phyloP scores from a whole-genome alignment of 2,888 invertebrate genomes.

The Hofmannophila pseudospretella region DNA sequence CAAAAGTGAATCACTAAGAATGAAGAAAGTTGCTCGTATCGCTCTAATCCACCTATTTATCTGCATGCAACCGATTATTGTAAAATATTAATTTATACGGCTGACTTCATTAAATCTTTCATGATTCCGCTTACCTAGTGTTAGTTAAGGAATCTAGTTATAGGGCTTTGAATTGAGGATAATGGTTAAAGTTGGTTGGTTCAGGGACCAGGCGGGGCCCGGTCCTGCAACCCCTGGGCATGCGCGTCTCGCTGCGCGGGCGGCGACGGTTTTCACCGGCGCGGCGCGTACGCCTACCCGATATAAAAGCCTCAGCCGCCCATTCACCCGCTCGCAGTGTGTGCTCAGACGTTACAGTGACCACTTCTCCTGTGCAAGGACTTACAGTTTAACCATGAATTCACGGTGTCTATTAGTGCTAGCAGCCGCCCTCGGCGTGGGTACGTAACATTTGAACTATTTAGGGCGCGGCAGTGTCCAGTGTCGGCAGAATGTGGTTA shows the following conservation, averaged over 20 bases:
- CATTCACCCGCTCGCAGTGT: constrained; percentile 77
- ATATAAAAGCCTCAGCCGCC: constrained; percentile 73
- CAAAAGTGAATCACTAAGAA: constrained; percentile 3
- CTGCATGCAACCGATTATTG: constrained; percentile 7
- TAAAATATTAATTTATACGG: background rate
- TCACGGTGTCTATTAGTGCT: constrained; percentile 78
- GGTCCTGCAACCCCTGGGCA: constrained; percentile 18
- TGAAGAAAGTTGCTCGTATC: constrained; percentile 3
- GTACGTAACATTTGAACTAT: constrained; percentile 79
- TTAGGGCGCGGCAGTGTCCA: constrained; percentile 49
- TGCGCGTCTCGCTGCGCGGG: constrained; percentile 33
- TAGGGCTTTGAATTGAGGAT: too few relatives aligned
- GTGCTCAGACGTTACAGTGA: constrained; percentile 75
- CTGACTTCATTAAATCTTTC: too few relatives aligned
- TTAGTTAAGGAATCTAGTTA: too few relatives aligned
- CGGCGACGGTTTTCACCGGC: constrained; percentile 63
- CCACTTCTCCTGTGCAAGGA: constrained; percentile 69
- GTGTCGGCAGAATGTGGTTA: constrained; percentile 10
- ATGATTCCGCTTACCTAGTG: too few relatives aligned
- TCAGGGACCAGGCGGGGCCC: too few relatives aligned
- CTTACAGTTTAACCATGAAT: constrained; percentile 72
- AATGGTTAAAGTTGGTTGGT: too few relatives aligned
- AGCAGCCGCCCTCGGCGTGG: constrained; percentile 83
- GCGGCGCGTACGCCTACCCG: constrained; percentile 60
- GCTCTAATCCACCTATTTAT: constrained; percentile 6